Evolutionary conservation across 2,888 invertebrate genomes (phyloP), one percentile per base, ranked within the genome.

Genomic region (Erynnis tages): DNA sequence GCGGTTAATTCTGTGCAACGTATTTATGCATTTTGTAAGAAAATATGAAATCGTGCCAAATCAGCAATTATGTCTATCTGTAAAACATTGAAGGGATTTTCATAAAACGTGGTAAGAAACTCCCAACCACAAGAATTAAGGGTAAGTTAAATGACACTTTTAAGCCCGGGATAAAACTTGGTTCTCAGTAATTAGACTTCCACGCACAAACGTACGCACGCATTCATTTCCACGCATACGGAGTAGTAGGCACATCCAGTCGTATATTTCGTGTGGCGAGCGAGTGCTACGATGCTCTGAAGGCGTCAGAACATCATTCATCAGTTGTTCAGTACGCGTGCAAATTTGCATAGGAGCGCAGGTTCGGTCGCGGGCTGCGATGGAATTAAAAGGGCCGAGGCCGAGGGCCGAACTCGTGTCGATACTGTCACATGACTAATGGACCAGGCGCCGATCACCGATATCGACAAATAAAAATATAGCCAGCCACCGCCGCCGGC

Each of bases 361-460:
- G 68, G 71, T 73, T 68, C 68, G 72, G 73, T 73, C 72, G 63
- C 73, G 66, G 76, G 76, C 79, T 73, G 74, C 79, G 76, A 73
- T 78, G 78, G 81, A 79, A 78, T 82, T 81, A 81, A 82, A 82
- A 68, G 73, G 70, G 72, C 73, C 74, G 79, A 78, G 70, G 72
- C 73, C 74, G 79, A 78, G 80, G 76, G 72, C 67, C 76, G 88
- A 87, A 87, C 78, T 79, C 75, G 71, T 78, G 81, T 85, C 83
- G 88, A 88, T 88, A 87, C 74, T 86, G 88, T 88, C 88, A 87
- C 79, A 82, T 87, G 88, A 89, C 85, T 88, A 89, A 88, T 88
- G 88, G 87, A 80, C 79, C 82, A 76, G 86, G 86, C 88, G 87
- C 88, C 87, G 88, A 83, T 82, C 82, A 74, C 71, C 73, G 86